Evolutionary conservation across 2,797 vertebrate species (phyloP).

Genomic region (Discoglossus pictus): DNA sequence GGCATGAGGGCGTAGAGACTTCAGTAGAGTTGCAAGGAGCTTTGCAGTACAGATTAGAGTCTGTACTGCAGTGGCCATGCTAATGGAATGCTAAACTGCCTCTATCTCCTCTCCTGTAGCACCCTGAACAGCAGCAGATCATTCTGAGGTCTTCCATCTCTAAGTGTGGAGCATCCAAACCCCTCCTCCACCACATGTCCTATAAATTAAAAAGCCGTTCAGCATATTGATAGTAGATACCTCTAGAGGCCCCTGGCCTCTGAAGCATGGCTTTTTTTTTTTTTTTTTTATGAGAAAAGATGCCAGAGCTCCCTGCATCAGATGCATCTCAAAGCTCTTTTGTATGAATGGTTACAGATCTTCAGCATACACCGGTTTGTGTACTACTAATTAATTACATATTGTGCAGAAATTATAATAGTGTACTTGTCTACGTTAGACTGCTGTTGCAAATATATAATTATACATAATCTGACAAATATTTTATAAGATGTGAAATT

Average conservation of each 20-base stretch:
- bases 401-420: no score
- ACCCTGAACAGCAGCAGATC: neutral
- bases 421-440: no score
- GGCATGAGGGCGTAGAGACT: constrained; percentile 3
- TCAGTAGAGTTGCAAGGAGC: constrained; percentile 10
- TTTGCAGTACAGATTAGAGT: constrained; percentile 20
- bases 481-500: no score
- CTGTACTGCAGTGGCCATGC: constrained; percentile 38
- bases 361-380: no score
- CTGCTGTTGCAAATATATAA: no score
- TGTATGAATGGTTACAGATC: no score
- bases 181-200: constrained; percentile 25
- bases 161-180: constrained; percentile 4
- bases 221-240: constrained; percentile 30
- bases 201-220: constrained; percentile 37
- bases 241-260: constrained; percentile 32
- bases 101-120: constrained; percentile 31
- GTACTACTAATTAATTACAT: no score
- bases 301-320: constrained; percentile 21
- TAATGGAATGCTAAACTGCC: constrained; percentile 43
- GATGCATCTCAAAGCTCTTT: constrained; percentile 20
- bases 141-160: constrained; percentile 23
- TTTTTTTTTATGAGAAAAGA: constrained; percentile 1
- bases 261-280: neutral
- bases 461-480: no score